These are phyloP conservation scores for Cyprichromis sp. DNA, from an alignment of 2,113 vertebrate species.

Conservation along the genomic window DNA sequence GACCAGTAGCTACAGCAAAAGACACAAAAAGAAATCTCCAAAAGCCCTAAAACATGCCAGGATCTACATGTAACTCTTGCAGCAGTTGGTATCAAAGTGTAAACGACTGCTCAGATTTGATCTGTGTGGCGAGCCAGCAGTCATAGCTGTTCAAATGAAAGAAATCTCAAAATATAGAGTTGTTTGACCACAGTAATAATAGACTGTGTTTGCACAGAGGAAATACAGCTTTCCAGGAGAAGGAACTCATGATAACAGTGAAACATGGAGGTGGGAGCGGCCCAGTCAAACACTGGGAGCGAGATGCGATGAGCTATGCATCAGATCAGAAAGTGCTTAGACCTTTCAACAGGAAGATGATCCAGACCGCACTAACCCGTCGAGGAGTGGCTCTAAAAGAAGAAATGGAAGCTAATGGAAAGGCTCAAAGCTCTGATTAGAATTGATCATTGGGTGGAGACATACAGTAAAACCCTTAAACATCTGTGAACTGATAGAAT, in stretches of 20 bases:
- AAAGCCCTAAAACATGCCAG: not conserved
- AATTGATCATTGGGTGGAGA: not conserved
- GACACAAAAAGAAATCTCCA: not conserved
- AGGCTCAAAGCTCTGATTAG: not conserved
- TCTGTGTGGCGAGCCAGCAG: not conserved
- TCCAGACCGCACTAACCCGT: not conserved
- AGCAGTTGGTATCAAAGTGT: not conserved
- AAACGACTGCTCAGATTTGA: not conserved
- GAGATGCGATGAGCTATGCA: not conserved
- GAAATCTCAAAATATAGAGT: not conserved
- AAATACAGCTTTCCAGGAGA: not conserved
- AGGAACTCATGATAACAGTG: not conserved
- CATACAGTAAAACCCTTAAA: not conserved
- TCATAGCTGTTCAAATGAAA: not conserved
- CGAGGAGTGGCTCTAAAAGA: not conserved
- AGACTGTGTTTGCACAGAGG: not conserved
- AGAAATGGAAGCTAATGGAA: not conserved
- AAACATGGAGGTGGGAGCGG: not conserved
- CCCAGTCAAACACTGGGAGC: not conserved
- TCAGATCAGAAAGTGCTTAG: not conserved
- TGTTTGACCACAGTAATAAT: not conserved
- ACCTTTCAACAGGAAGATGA: not conserved
- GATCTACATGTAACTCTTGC: not conserved
- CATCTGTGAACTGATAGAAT: not conserved
- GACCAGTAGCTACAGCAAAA: not conserved